Evolutionary conservation across 2,113 vertebrate genomes (phyloP).

Genomic region (Vulpes lagopus): DNA sequence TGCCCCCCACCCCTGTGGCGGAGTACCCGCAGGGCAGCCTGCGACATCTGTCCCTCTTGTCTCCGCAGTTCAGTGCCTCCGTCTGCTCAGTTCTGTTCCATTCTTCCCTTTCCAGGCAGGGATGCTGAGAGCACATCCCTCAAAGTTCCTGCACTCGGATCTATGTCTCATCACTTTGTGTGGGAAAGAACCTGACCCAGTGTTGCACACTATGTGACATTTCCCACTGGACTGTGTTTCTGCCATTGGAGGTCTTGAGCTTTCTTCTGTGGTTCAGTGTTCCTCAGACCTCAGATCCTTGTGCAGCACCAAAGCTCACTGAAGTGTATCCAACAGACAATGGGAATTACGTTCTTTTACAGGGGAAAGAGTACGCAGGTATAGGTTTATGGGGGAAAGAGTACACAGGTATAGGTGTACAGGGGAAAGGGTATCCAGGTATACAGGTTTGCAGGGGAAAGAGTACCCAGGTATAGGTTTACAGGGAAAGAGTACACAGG

Average conservation of each 20-base stretch:
- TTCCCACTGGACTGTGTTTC: background rate
- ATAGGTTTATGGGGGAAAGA: too few species aligned
- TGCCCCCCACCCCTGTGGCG: too few species aligned
- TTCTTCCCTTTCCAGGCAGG: background rate
- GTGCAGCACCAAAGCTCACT: background rate
- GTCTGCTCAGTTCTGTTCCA: background rate
- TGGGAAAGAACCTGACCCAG: background rate
- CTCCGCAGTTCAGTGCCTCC: background rate
- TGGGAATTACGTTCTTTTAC: background rate
- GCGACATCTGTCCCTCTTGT: background rate
- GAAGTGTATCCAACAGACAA: background rate
- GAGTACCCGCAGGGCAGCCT: too few species aligned
- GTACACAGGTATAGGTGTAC: too few species aligned
- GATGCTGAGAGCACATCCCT: background rate
- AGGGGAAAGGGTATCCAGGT: too few species aligned
- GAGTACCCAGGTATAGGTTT: too few species aligned
- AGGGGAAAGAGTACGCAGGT: background rate
- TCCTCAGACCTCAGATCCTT: background rate
- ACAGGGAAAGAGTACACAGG: too few species aligned
- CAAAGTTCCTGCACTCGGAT: background rate
- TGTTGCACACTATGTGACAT: background rate
- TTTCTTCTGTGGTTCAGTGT: background rate
- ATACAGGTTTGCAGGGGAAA: too few species aligned
- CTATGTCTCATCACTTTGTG: background rate
- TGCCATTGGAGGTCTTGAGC: background rate